phyloP scores from a whole-genome alignment of 1,140 invertebrate genomes.

The Conus betulinus region DNA sequence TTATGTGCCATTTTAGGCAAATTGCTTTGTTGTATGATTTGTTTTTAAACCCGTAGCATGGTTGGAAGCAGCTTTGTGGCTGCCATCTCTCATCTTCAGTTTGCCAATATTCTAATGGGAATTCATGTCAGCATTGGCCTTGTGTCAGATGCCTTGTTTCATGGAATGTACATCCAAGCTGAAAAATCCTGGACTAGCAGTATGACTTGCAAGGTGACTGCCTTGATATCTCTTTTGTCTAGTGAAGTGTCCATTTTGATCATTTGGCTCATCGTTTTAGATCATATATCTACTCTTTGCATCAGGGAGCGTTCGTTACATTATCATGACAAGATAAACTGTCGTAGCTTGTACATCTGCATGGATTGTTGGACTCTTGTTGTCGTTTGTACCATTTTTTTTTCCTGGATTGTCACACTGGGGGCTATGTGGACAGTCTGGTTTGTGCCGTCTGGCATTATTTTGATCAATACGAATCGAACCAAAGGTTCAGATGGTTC shows the following conservation, averaged over 20 bases:
- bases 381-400: neutral
- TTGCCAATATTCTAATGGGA: neutral
- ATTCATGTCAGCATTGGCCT: neutral
- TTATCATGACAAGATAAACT: neutral
- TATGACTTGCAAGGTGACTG: neutral
- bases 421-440: neutral
- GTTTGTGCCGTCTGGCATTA: neutral
- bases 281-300: neutral
- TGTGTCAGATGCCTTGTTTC: neutral
- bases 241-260: neutral
- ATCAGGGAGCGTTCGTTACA: neutral
- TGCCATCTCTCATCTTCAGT: neutral
- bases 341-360: neutral
- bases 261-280: neutral
- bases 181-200: neutral
- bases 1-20: conserved; percentile 51
- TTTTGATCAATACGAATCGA: neutral
- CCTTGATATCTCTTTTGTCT: neutral
- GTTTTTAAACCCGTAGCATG: no score
- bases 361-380: neutral
- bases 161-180: neutral
- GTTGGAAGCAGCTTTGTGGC: neutral
- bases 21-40: neutral
- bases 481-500: neutral
- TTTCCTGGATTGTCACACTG: neutral